Percentiles rank a stretch among this genome's conserved stretches.
Evolutionary conservation across 2,113 vertebrate species (phyloP).

Genomic region (Illadopsis cleaveri): DNA sequence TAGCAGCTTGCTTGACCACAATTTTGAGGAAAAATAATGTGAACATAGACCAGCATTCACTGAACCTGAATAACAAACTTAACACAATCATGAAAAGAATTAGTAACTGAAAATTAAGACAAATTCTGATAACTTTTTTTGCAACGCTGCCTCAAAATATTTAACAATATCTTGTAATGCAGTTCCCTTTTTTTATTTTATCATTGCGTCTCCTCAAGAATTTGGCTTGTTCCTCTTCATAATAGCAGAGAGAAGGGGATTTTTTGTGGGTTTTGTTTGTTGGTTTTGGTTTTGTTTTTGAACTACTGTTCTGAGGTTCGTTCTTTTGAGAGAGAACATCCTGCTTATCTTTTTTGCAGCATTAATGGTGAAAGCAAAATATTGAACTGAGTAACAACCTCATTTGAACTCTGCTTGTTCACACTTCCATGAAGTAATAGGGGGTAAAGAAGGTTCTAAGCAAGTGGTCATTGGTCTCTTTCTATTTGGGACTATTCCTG

Average conservation of each 20-base stretch:
- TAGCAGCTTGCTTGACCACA: background rate
- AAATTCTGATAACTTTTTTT: background rate
- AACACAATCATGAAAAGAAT: background rate
- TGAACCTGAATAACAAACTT: background rate
- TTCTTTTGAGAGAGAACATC: background rate
- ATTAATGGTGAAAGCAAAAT: background rate
- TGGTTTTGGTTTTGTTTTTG: background rate
- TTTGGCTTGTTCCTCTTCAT: background rate
- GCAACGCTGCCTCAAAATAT: background rate
- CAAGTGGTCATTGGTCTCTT: background rate
- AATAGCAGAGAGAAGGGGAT: background rate
- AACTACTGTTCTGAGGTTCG: background rate
- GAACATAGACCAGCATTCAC: background rate
- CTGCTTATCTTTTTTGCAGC: background rate
- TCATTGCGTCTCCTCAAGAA: background rate
- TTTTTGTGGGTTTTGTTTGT: background rate
- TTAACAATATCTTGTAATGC: background rate
- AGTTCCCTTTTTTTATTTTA: background rate
- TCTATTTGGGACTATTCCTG: background rate
- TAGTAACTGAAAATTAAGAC: background rate
- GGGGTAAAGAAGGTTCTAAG: background rate
- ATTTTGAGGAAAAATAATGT: background rate
- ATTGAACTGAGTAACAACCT: background rate
- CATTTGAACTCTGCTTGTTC: background rate
- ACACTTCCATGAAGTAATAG: background rate